These are phyloP conservation scores for Hycleus cichorii DNA, from an alignment of 1,140 invertebrate species.

Conservation along the genomic window DNA sequence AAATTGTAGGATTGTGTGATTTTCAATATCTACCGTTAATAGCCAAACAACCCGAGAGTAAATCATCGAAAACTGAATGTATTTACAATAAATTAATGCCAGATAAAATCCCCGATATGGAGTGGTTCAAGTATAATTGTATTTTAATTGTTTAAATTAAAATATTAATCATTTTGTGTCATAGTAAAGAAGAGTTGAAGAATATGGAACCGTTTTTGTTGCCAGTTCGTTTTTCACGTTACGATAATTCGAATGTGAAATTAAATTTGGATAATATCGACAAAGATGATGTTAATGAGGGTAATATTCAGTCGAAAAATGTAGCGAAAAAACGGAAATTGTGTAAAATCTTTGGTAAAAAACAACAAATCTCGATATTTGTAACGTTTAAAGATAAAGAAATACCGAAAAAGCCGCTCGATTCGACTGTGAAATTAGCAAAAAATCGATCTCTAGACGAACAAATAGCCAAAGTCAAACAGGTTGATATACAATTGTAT, in stretches of 20 bases:
- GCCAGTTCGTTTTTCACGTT: slow-evolving; percentile 69
- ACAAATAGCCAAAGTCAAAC: slow-evolving; percentile 11
- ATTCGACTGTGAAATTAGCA: slow-evolving; percentile 15
- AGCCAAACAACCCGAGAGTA: slow-evolving; percentile 35
- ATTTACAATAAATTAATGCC: slow-evolving; percentile 63
- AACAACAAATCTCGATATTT: slow-evolving; percentile 18
- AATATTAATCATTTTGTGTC: neutral
- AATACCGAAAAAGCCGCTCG: slow-evolving; percentile 22
- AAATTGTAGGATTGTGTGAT: slow-evolving; percentile 57
- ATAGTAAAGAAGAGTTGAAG: slow-evolving; percentile 36
- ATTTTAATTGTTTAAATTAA: neutral
- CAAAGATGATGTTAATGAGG: slow-evolving; percentile 12
- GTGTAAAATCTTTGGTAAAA: slow-evolving; percentile 9
- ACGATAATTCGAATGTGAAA: slow-evolving; percentile 58
- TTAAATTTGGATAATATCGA: slow-evolving; percentile 27
- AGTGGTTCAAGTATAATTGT: slow-evolving; percentile 49
- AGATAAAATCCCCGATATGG: slow-evolving; percentile 47
- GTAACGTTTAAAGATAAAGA: slow-evolving; percentile 18
- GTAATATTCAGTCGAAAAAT: slow-evolving; percentile 3
- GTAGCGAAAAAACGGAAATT: slow-evolving; percentile 13
- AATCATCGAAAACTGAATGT: slow-evolving; percentile 46
- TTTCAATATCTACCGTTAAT: slow-evolving; percentile 82
- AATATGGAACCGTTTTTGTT: slow-evolving; percentile 61
- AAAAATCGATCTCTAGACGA: slow-evolving; percentile 14
- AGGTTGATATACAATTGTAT: neutral